Percentiles rank a stretch among this genome's conserved stretches.
Conservation (phyloP, 2,888 invertebrate genomes). For the Trichacis sp. region DNA sequence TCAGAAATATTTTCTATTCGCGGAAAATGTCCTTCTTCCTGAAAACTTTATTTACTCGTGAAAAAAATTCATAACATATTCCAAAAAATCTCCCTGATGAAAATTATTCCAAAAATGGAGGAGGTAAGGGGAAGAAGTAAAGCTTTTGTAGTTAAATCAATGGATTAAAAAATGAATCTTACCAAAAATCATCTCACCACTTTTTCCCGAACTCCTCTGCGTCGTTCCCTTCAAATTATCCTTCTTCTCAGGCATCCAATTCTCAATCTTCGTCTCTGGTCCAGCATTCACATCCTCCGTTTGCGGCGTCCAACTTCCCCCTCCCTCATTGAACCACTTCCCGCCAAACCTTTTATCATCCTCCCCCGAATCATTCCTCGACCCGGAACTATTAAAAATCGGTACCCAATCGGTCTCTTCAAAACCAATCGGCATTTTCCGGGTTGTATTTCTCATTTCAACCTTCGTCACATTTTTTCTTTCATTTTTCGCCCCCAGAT, state of each 20-base stretch:
- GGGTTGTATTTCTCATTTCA: constrained; percentile 10
- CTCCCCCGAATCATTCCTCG: constrained; percentile 14
- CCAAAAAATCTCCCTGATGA: no score
- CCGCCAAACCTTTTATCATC: constrained; percentile 39
- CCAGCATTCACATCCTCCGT: constrained; percentile 41
- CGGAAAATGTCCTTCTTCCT: no score
- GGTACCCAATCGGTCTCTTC: constrained; percentile 43
- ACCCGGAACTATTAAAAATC: constrained; percentile 21
- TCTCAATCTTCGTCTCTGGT: constrained; percentile 51
- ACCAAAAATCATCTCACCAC: constrained; percentile 18
- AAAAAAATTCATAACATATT: no score
- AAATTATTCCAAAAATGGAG: no score
- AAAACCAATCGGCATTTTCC: constrained; percentile 13
- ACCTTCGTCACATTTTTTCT: constrained; percentile 5
- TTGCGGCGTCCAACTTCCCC: constrained; percentile 46
- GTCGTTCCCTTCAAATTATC: neutral
- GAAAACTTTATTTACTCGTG: no score
- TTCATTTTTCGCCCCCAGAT: constrained; percentile 16
- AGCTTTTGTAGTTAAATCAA: no score
- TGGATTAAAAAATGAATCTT: constrained; percentile 4
- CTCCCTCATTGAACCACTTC: constrained; percentile 52
- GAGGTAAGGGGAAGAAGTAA: no score
- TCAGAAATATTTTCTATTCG: no score
- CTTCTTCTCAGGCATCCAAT: constrained; percentile 54
- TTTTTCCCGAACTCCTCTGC: constrained; percentile 13